These are phyloP conservation scores for Pampusana beccarii DNA, from an alignment of 2,113 vertebrate species.

Conservation along the genomic window DNA sequence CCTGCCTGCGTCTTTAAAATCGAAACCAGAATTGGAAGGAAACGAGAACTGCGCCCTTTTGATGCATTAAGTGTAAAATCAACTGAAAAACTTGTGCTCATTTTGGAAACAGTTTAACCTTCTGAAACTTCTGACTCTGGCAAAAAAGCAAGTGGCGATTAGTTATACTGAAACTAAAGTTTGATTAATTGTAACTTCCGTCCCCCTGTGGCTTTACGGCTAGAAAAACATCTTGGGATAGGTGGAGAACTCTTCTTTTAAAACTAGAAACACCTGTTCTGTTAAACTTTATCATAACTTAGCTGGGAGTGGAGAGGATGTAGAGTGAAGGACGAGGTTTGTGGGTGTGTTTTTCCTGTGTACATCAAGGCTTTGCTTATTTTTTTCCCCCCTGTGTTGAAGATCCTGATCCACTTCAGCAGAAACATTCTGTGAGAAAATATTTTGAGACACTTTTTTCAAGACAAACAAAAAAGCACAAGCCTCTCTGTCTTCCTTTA, in stretches of 20 bases:
- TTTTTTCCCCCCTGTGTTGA: neutral
- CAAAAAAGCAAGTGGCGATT: neutral
- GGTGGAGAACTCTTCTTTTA: neutral
- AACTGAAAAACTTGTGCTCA: neutral
- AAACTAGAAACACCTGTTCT: neutral
- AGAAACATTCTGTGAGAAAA: neutral
- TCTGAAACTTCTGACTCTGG: neutral
- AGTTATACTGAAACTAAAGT: neutral
- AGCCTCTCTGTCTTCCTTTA: neutral
- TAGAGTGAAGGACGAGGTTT: neutral
- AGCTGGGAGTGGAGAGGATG: neutral
- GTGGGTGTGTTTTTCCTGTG: neutral
- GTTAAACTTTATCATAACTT: neutral
- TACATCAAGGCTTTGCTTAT: neutral
- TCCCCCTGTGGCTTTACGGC: neutral
- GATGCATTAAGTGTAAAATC: neutral
- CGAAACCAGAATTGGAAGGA: neutral
- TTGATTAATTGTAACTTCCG: neutral
- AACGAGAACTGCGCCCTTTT: neutral
- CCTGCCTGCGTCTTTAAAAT: neutral
- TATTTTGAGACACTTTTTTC: neutral
- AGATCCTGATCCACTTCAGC: neutral
- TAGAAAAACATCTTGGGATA: neutral
- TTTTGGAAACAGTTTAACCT: neutral
- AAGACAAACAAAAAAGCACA: neutral